Evolutionary conservation across 30 jellyfish, hydroid and myxozoan species (phyloP), one percentile per base, ranked within the genome.

Genomic region (Mastigias papua): DNA sequence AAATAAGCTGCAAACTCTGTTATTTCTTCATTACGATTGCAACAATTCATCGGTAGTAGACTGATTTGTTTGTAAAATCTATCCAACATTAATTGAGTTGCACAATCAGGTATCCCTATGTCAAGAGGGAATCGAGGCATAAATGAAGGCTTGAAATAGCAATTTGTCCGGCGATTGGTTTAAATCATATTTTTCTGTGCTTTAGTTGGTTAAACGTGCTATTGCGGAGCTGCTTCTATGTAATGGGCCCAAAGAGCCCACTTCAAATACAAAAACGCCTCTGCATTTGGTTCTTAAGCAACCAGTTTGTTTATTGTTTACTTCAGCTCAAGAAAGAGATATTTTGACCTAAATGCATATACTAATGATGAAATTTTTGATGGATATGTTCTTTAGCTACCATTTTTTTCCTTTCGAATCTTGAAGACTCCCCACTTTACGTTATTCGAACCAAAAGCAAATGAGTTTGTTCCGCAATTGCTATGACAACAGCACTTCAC

Each of bases 291-390:
- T 46, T 77, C 66, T 15, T 28, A 48, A 77, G 88, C 88, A 77
- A 77, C 88, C 63, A 78, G 7, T 77, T 77, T 77, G 88, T 77
- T 77, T 73, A 77, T 60, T 77, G 78, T 77, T 77, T 77, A 77
- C 77, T 26, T 2, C 22, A 8, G n/a, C n/a, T 29, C 20, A 29
- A 6, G 58, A 76, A 57, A 25, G 27, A 21, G 65, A 13, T 10
- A 20, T 62, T 54, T 54, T 17, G 54, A 42, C 13, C 7, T 15
- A 42, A 42, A 8, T 8, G 13, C 54, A 42, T 15, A 15, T 0
- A 46, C 16, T 6, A 46, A 16, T 46, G 60, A 46, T 46, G 13
- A 46, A 16, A 46, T 6, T 6, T 8, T 6, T 46, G 60, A 46
- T 16, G 8, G 16, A 46, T 46, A 46, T 6, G 60, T 6, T 46